A percentile compares a stretch with the other conserved stretches of the same genome.
Evolutionary conservation across 2,113 vertebrate species (phyloP).

Genomic region (Taurulus bubalis): DNA sequence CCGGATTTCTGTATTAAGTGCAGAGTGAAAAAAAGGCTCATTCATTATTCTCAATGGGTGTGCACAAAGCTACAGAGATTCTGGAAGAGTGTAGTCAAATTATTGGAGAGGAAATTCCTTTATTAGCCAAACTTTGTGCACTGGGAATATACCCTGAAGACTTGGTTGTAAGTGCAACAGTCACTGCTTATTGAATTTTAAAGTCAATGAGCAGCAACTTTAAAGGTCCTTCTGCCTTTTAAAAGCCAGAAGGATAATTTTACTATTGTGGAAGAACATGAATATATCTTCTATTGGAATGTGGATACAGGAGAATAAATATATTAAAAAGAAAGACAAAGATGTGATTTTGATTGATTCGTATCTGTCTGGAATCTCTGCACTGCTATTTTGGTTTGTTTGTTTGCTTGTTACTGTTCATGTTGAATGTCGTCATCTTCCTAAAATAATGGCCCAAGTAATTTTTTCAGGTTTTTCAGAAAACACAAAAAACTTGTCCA

Average conservation of each 20-base stretch:
- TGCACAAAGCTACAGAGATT: neutral
- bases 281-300: neutral
- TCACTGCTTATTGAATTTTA: neutral
- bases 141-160: neutral
- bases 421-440: no score
- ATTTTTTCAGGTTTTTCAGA: no score
- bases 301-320: neutral
- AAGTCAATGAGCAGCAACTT: no score
- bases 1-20: neutral
- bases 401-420: no score
- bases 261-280: neutral
- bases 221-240: no score
- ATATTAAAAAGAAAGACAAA: neutral
- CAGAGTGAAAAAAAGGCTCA: neutral
- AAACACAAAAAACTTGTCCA: no score
- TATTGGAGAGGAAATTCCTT: neutral
- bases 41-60: neutral
- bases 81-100: neutral
- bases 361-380: neutral
- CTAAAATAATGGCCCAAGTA: no score
- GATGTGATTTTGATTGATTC: neutral
- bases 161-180: neutral
- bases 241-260: slow-evolving; percentile 2
- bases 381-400: neutral
- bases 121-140: neutral